phyloP scores from a whole-genome alignment of 2,113 vertebrate genomes.

The Cathartes aura region DNA sequence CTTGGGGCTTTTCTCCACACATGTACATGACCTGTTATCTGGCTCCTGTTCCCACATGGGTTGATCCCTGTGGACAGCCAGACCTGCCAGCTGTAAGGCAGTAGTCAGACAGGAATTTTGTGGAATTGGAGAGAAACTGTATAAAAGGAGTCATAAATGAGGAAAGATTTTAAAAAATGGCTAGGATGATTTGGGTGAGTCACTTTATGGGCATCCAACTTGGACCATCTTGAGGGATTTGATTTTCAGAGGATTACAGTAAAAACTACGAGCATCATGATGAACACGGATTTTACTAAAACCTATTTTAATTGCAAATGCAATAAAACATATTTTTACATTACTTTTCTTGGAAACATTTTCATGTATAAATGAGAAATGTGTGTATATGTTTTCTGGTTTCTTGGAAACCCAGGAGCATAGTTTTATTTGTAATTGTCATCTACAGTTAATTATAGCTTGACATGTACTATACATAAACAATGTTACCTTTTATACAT shows the following conservation, averaged over 20 bases:
- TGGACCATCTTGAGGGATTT: slow-evolving; percentile 51
- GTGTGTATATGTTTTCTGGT: slow-evolving; percentile 70
- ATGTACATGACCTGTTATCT: background rate
- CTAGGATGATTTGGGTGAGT: slow-evolving; percentile 39
- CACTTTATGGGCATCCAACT: slow-evolving; percentile 30
- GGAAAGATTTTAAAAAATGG: background rate
- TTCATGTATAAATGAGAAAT: slow-evolving; percentile 69
- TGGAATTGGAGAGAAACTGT: background rate
- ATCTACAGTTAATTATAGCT: slow-evolving; percentile 77
- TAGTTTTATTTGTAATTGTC: slow-evolving; percentile 78
- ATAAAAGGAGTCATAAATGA: background rate
- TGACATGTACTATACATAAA: slow-evolving; percentile 62
- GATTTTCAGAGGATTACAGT: slow-evolving; percentile 50
- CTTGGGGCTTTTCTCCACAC: background rate
- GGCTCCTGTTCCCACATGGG: background rate
- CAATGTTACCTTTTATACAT: slow-evolving; percentile 48
- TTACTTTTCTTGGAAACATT: slow-evolving; percentile 80
- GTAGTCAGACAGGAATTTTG: slow-evolving; percentile 6
- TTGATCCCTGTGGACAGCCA: background rate
- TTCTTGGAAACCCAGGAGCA: slow-evolving; percentile 79
- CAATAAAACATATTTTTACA: slow-evolving; percentile 74
- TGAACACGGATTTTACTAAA: slow-evolving; percentile 73
- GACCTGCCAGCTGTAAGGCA: background rate
- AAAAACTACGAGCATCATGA: slow-evolving; percentile 49
- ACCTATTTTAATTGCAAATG: slow-evolving; percentile 80